Percentiles rank a stretch among this genome's conserved stretches.
Evolutionary conservation across 2,797 vertebrate species (phyloP).

Genomic region (Dendrocincla tyrannina): DNA sequence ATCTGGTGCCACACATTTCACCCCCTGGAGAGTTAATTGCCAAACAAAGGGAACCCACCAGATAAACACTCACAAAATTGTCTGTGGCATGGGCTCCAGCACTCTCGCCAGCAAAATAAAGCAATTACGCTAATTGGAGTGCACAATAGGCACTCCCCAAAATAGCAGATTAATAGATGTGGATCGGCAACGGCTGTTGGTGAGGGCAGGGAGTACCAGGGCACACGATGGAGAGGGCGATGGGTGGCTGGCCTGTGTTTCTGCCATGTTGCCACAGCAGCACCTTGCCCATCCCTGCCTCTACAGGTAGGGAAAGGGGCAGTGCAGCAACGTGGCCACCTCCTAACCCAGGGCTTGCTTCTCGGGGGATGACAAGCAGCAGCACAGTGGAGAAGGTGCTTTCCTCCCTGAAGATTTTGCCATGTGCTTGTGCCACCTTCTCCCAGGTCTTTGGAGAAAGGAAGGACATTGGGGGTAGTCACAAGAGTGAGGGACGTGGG

Average conservation of each 20-base stretch:
- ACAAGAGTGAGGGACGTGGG: accelerated
- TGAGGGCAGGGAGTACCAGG: neutral
- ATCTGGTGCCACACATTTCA: neutral
- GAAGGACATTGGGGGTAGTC: neutral
- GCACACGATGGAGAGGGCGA: accelerated
- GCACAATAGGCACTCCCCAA: neutral
- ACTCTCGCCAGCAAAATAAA: neutral
- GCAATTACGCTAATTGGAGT: neutral
- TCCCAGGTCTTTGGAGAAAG: neutral
- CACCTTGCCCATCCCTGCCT: neutral
- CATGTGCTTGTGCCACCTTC: neutral
- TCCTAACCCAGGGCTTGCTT: neutral
- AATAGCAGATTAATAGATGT: neutral
- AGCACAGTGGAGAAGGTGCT: neutral
- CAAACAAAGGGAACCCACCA: conserved; percentile 19
- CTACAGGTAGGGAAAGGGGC: neutral
- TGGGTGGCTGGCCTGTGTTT: accelerated
- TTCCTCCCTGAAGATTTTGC: neutral
- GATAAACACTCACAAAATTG: neutral
- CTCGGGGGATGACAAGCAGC: accelerated
- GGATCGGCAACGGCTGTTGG: neutral
- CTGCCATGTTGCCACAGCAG: accelerated
- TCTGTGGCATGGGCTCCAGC: neutral
- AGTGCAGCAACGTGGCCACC: accelerated
- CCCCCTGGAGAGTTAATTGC: neutral